These are phyloP conservation scores for Chanos chanos DNA, from an alignment of 2,797 vertebrate genomes.

Conservation along the genomic window DNA sequence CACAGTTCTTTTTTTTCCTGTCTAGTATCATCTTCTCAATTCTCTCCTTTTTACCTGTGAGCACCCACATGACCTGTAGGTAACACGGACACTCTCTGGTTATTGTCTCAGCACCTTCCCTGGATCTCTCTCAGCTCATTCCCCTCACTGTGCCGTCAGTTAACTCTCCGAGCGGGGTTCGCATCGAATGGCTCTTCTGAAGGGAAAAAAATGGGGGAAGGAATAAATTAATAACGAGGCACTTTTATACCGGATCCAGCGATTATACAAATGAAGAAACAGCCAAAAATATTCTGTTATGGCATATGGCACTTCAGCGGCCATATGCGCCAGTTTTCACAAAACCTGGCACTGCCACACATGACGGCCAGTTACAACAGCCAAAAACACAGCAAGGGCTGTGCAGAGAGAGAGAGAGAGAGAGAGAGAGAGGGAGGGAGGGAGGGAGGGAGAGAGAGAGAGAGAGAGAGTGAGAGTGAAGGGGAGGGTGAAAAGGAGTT, in stretches of 20 bases:
- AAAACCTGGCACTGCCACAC: conserved; percentile 93
- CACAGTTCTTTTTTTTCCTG: not conserved
- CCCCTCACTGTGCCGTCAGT: too few species aligned
- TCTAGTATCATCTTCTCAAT: not conserved
- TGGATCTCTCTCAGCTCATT: too few species aligned
- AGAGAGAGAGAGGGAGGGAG: conserved; percentile 14
- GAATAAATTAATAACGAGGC: conserved; percentile 87
- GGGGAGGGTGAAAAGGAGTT: conserved; percentile 57
- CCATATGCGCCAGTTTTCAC: conserved; percentile 99
- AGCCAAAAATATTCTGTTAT: conserved; percentile 91
- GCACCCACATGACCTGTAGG: too few species aligned
- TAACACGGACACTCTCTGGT: too few species aligned
- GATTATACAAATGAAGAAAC: conserved; percentile 90
- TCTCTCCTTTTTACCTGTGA: not conserved
- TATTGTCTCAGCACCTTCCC: too few species aligned
- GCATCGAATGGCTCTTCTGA: conserved; percentile 76
- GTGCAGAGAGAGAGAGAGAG: conserved; percentile 52
- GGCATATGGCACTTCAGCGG: conserved; percentile 99
- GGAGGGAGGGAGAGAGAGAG: not conserved
- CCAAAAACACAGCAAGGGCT: conserved; percentile 94
- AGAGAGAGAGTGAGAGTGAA: not conserved
- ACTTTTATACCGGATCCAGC: conserved; percentile 76
- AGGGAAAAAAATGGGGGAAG: conserved; percentile 65
- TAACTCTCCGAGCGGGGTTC: conserved; percentile 55
- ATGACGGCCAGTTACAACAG: conserved; percentile 96